Conservation (phyloP, 2,113 vertebrate genomes). For the Nasalis larvatus region DNA sequence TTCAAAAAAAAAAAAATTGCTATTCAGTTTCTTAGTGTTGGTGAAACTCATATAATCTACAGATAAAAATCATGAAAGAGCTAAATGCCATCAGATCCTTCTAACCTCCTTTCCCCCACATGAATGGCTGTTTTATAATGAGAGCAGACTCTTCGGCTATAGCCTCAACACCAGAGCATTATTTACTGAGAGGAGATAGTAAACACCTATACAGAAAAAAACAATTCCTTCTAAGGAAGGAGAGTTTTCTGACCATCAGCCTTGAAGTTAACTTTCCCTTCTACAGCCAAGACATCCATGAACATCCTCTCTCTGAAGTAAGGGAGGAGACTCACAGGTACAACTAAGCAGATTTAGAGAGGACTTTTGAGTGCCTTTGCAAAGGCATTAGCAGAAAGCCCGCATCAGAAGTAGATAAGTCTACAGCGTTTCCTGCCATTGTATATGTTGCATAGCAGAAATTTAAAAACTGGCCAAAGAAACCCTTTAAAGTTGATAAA, state of each 20-base stretch:
- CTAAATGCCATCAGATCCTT: not conserved
- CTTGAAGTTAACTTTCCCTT: not conserved
- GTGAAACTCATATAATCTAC: not conserved
- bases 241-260: not conserved
- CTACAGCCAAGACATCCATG: not conserved
- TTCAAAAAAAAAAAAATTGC: not conserved
- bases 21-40: conserved; percentile 29
- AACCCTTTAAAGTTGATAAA: not conserved
- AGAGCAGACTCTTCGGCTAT: not conserved
- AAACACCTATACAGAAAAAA: not conserved
- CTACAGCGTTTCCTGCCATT: not conserved
- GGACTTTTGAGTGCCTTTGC: not conserved
- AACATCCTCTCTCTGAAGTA: not conserved
- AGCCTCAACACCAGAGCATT: not conserved
- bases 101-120: too few species aligned
- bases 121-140: not conserved
- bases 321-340: not conserved
- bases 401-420: not conserved
- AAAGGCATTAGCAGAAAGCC: not conserved
- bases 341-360: not conserved
- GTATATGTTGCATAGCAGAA: not conserved
- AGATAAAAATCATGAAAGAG: not conserved
- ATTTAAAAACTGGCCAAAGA: not conserved
- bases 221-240: not conserved
- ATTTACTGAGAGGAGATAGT: not conserved